These are phyloP conservation scores for Cavia aperea DNA, from an alignment of 2,113 vertebrate species.

Conservation along the genomic window DNA sequence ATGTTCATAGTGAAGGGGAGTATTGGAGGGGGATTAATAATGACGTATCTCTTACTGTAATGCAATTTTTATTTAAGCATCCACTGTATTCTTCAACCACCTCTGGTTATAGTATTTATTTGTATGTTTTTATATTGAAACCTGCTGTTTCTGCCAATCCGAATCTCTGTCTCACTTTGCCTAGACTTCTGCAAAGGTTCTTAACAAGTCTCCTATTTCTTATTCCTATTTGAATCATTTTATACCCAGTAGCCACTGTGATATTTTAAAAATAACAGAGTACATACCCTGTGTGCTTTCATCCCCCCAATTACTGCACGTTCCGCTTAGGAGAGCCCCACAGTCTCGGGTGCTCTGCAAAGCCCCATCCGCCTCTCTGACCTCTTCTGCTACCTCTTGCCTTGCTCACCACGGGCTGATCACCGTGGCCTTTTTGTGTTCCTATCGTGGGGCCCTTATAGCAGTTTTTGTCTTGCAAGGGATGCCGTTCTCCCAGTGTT, in stretches of 20 bases:
- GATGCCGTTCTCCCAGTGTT: neutral
- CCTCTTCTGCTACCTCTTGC: neutral
- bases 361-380: neutral
- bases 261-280: slow-evolving; percentile 17
- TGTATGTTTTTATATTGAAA: neutral
- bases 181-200: neutral
- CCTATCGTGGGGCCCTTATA: accelerated
- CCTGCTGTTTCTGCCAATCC: neutral
- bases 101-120: neutral
- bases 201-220: neutral
- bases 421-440: neutral
- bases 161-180: neutral
- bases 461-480: neutral
- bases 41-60: neutral
- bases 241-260: neutral
- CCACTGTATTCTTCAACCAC: neutral
- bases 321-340: neutral
- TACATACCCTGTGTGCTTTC: neutral
- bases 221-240: neutral
- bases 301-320: neutral
- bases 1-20: neutral
- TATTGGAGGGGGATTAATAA: neutral
- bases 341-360: neutral
- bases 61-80: neutral
- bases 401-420: neutral